These are phyloP conservation scores for Amblyraja radiata DNA, from an alignment of 2,797 vertebrate genomes.

Conservation along the genomic window DNA sequence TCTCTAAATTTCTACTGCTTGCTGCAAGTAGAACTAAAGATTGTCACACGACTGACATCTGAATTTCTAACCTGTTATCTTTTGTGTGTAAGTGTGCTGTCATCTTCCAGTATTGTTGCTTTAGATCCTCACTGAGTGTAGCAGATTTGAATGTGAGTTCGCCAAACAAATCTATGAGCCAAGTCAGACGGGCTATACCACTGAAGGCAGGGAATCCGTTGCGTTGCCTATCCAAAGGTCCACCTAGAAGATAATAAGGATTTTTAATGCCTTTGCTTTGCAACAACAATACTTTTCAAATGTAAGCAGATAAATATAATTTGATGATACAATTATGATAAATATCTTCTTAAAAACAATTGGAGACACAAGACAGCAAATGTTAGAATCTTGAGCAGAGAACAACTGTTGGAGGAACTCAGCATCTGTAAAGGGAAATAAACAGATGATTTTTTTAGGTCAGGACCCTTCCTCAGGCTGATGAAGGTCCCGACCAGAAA, in stretches of 20 bases:
- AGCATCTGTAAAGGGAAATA: no score
- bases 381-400: no score
- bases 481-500: no score
- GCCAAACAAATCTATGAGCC: slow-evolving; percentile 87
- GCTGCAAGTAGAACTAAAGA: neutral
- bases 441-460: no score
- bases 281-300: neutral
- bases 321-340: neutral
- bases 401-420: no score
- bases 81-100: slow-evolving; percentile 69
- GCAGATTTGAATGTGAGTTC: slow-evolving; percentile 71
- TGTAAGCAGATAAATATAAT: neutral
- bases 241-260: slow-evolving; percentile 56
- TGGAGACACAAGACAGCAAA: no score
- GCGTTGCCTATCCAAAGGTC: slow-evolving; percentile 60
- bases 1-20: neutral
- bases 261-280: neutral
- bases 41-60: neutral
- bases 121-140: slow-evolving; percentile 59
- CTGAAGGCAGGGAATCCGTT: slow-evolving; percentile 79
- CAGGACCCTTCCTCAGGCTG: no score
- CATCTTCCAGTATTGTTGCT: slow-evolving; percentile 69
- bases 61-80: slow-evolving; percentile 62
- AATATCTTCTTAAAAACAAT: neutral
- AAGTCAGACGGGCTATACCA: slow-evolving; percentile 78